Evolutionary conservation across 1,140 invertebrate genomes (phyloP), one percentile per base, ranked within the genome.

Genomic region (Lanistes nyassanus): DNA sequence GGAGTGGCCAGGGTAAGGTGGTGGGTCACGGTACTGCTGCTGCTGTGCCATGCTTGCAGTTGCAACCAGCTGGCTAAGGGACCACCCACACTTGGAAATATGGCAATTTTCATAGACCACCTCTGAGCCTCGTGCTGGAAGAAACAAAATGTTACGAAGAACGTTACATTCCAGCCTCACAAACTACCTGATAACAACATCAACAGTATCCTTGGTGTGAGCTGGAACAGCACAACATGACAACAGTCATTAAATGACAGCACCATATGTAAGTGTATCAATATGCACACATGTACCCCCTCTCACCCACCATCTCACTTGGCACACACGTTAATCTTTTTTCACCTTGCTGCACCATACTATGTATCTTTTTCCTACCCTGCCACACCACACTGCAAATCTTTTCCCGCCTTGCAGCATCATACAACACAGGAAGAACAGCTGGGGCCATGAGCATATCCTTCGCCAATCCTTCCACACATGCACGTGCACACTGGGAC

Each of bases 1-100:
- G 3, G 84, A 82, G 71, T 83, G 86, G 13, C 84, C 86, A 6
- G 86, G 84, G 74, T 86, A 87, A 0, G 86, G 86, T 19, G 86
- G 84, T 26, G 84, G 84, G 70, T 87, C 84, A 29, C 83, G 69
- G 75, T 86, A 85, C 56, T 66, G 64, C 36, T 66, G 64, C 19
- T 66, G 64, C 26, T 71, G 68, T 16, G 70, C 56, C 70, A 72
- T 72, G 6, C n/a, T 42, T 21, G 29, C 42, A 36, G 60, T 34
- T 0, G n/a, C 6, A 6, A 3, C 11, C 2, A 39, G 55, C 2
- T n/a, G 34, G 55, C 34, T 29, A 34, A 36, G 47, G 11, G 47
- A 42, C 56, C 55, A 60, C 21, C 34, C 31, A 42, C 70, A 5
- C 23, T n/a, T 62, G n/a, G 70, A 60, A 39, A 60, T 60, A 9